Evolutionary conservation across 2,888 invertebrate genomes (phyloP).

Genomic region (Dasysyrphus tricinctus): DNA sequence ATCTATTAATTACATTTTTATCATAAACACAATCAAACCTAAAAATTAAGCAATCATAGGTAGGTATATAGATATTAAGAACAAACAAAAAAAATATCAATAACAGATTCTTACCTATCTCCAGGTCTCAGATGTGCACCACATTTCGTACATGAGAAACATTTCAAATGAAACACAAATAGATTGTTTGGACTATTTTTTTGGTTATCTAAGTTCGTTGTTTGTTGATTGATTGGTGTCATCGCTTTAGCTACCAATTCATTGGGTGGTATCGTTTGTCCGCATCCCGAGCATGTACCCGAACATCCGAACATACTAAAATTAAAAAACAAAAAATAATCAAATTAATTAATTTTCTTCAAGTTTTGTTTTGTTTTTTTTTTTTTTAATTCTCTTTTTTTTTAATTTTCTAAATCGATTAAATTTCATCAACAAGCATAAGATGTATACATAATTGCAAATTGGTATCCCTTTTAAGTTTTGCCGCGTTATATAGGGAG

Average conservation of each 20-base stretch:
- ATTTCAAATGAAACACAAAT: constrained; percentile 96
- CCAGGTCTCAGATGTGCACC: constrained; percentile 94
- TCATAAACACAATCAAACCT: constrained; percentile 5
- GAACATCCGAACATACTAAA: constrained; percentile 95
- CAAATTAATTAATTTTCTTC: constrained; percentile 70
- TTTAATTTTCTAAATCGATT: constrained; percentile 73
- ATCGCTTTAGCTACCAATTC: constrained; percentile 94
- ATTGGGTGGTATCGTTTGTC: constrained; percentile 95
- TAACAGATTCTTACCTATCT: constrained; percentile 87
- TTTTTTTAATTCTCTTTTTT: constrained; percentile 14
- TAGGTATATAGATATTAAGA: not conserved
- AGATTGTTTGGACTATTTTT: constrained; percentile 85
- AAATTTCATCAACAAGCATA: constrained; percentile 71
- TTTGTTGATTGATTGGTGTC: constrained; percentile 78
- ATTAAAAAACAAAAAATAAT: constrained; percentile 73
- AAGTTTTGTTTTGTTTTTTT: constrained; percentile 11
- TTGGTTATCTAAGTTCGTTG: constrained; percentile 84
- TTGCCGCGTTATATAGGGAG: constrained; percentile 8
- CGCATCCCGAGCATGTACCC: constrained; percentile 96
- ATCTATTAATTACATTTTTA: not conserved
- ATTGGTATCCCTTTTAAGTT: constrained; percentile 47
- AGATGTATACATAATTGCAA: constrained; percentile 63
- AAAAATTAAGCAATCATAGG: not conserved
- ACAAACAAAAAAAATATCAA: not conserved
- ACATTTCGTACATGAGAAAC: constrained; percentile 97